phyloP scores from a whole-genome alignment of 1,140 invertebrate species.

The Drosophila arizonae region DNA sequence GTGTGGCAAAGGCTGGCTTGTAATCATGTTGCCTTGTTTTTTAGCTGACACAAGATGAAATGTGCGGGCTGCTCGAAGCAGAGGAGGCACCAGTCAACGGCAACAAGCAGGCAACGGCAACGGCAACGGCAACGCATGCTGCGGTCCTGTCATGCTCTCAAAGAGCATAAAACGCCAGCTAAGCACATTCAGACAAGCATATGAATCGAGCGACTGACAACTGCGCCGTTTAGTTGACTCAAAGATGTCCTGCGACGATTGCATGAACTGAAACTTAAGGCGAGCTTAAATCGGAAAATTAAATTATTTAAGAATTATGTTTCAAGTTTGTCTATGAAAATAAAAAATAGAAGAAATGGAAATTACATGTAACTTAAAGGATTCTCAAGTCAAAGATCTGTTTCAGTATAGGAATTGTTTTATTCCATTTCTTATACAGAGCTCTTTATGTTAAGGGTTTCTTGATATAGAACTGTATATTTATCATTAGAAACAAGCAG shows the following conservation, averaged over 20 bases:
- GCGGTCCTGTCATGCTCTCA: slow-evolving; percentile 24
- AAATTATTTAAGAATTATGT: not conserved
- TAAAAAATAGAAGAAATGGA: too few species aligned
- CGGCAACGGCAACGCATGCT: slow-evolving; percentile 5
- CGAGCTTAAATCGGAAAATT: not conserved
- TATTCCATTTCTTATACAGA: too few species aligned
- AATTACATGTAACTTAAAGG: too few species aligned
- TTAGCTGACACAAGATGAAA: slow-evolving; percentile 68
- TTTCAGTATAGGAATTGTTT: too few species aligned
- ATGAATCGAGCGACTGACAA: not conserved
- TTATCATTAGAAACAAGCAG: too few species aligned
- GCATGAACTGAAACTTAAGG: slow-evolving; percentile 24
- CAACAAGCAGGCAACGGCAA: not conserved
- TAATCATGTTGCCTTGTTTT: slow-evolving; percentile 40
- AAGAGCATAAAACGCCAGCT: slow-evolving; percentile 57
- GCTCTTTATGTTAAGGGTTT: too few species aligned
- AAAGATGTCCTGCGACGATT: slow-evolving; percentile 43
- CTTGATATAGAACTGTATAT: too few species aligned
- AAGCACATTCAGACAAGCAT: slow-evolving; percentile 42
- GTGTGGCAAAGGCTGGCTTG: slow-evolving; percentile 17
- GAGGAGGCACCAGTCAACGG: slow-evolving; percentile 3
- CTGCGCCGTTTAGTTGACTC: slow-evolving; percentile 18
- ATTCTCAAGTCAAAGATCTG: too few species aligned
- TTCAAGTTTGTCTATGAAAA: too few species aligned
- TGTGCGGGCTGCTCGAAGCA: slow-evolving; percentile 10